Evolutionary conservation across 2,113 vertebrate species (phyloP), one percentile per base, ranked within the genome.

Genomic region (Scomber colias): DNA sequence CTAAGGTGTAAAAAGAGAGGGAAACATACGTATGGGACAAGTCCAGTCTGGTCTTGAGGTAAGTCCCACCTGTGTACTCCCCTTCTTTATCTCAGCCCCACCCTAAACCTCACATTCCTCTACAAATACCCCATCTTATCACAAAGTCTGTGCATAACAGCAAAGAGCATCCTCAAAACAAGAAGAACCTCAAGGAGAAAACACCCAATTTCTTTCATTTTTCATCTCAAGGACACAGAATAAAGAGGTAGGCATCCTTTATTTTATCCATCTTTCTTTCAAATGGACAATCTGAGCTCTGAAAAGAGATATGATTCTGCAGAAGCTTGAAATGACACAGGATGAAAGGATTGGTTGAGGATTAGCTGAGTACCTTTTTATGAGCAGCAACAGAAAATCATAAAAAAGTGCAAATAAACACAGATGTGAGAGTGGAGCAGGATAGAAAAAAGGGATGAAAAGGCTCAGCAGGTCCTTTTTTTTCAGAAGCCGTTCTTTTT

Each of bases 11-110:
- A 67, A 68, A 82, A 79, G 53, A 62, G 79, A 73, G 63, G 48
- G 72, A 71, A 69, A 85, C 55, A 66, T 3, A 14, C 5, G 10
- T 50, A 19, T 3, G n/a, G 24, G 76, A 84, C 93, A 92, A 81
- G 93, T 90, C 81, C 75, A 82, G 88, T 90, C 93, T 90, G 76
- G 94, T 88, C 65, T 11, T 48, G 59, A 76, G 78, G 60, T 87
- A 17, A 74, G 65, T 55, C 72, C 69, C 67, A 46, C 57, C 61
- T 64, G 11, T 35, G 16, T 55, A 15, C 61, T 40, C 5, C 40
- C 65, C 14, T 10, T 3, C 44, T 13, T 3, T 0, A 44, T 50
- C 63, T 11, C 6, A 24, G 69, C 91, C 76, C 81, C 90, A 75
- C 90, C 90, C 89, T 66, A 30, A 44, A 71, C 65, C 67, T 87